These are phyloP conservation scores for Sebastes nivosus DNA, from an alignment of 2,797 vertebrate species.

Conservation along the genomic window DNA sequence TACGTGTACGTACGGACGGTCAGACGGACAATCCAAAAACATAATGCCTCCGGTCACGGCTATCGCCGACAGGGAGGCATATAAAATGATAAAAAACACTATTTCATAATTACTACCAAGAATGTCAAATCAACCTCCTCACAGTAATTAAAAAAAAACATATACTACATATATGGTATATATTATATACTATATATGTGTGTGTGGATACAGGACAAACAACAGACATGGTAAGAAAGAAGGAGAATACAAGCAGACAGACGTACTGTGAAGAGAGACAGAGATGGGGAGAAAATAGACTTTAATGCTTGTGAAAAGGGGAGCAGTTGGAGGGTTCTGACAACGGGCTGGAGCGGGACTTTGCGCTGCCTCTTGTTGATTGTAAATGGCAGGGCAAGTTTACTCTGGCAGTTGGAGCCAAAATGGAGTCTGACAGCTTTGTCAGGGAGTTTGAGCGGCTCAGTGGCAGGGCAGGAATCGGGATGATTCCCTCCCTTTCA, in stretches of 20 bases:
- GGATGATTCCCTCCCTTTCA: constrained; percentile 84
- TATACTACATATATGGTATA: too few species aligned
- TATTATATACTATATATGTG: too few species aligned
- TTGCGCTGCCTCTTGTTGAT: constrained; percentile 72
- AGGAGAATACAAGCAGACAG: constrained; percentile 24
- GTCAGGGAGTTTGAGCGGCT: constrained; percentile 86
- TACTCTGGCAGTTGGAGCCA: constrained; percentile 75
- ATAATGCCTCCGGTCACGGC: too few species aligned
- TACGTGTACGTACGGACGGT: too few species aligned
- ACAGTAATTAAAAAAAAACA: background rate
- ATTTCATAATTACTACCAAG: background rate
- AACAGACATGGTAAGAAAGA: constrained; percentile 9
- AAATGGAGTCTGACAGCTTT: constrained; percentile 87
- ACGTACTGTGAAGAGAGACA: constrained; percentile 19
- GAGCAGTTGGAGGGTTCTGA: constrained; percentile 67
- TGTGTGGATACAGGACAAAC: constrained; percentile 1
- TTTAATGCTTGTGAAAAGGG: constrained; percentile 52
- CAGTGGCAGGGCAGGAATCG: constrained; percentile 82
- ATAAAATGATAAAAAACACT: background rate
- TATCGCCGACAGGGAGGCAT: fast-evolving
- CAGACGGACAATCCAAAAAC: too few species aligned
- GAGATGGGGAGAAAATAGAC: constrained; percentile 32
- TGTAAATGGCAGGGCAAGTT: constrained; percentile 84
- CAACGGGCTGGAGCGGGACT: constrained; percentile 68
- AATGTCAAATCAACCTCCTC: background rate